A percentile compares a stretch with the other conserved stretches of the same genome.
Conservation (phyloP, 2,113 vertebrate genomes). For the Ophiodon elongatus region DNA sequence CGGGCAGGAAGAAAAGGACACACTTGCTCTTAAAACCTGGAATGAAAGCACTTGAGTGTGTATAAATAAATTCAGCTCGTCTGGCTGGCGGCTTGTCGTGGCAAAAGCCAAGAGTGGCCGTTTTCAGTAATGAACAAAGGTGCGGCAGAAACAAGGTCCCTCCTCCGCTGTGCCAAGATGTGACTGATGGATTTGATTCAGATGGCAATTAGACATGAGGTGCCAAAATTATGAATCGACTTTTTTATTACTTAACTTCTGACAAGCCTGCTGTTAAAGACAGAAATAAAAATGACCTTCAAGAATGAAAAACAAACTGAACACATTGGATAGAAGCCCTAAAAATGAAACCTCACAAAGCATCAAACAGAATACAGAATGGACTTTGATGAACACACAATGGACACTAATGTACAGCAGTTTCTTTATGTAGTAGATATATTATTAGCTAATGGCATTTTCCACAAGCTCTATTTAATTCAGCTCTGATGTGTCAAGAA, state of each 20-base stretch:
- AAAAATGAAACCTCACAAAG: background rate
- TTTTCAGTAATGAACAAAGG: conserved; percentile 73
- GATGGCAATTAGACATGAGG: background rate
- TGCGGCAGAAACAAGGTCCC: conserved; percentile 34
- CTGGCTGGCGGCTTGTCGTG: conserved; percentile 48
- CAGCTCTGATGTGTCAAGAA: conserved; percentile 12
- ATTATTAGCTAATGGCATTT: background rate
- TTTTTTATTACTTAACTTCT: conserved; percentile 14
- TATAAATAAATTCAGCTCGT: conserved; percentile 68
- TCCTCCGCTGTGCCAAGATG: conserved; percentile 61
- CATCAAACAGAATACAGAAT: conserved; percentile 11
- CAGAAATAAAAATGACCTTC: conserved; percentile 12
- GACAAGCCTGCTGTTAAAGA: background rate
- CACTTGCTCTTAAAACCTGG: conserved; percentile 56
- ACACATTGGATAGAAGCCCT: background rate
- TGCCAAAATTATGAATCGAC: conserved; percentile 26
- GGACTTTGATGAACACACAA: background rate
- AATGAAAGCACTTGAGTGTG: conserved; percentile 57
- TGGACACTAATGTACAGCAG: background rate
- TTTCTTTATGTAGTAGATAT: background rate
- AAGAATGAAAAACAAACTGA: background rate
- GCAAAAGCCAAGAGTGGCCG: conserved; percentile 63
- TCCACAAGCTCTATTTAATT: background rate
- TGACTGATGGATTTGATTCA: conserved; percentile 42
- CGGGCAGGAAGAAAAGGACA: conserved; percentile 38